Conservation (phyloP, 2,888 invertebrate genomes). For the Charanyca ferruginea region DNA sequence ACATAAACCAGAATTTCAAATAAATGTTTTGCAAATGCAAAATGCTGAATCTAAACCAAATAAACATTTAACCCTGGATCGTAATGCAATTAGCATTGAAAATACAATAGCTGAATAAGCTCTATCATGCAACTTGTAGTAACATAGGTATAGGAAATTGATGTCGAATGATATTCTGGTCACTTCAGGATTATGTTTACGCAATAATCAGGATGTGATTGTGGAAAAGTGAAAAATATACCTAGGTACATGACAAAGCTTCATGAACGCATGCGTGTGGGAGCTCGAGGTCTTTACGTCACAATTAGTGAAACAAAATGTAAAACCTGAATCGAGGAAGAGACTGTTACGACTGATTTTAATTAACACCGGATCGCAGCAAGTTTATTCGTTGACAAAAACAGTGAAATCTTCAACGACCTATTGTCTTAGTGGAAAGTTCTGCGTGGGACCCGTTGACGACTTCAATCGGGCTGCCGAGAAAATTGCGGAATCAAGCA, state of each 20-base stretch:
- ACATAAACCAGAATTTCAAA: conserved; percentile 6
- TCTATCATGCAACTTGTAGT: conserved; percentile 40
- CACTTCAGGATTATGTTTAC: conserved; percentile 50
- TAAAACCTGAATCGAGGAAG: conserved; percentile 77
- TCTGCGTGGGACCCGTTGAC: conserved; percentile 81
- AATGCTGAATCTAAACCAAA: conserved; percentile 12
- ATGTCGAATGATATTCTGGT: conserved; percentile 31
- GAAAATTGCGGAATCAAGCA: conserved; percentile 82
- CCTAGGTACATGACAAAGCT: conserved; percentile 49
- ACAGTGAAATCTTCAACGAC: conserved; percentile 88
- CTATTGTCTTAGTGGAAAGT: conserved; percentile 88
- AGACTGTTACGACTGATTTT: conserved; percentile 75
- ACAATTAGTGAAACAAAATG: conserved; percentile 68
- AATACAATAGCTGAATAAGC: conserved; percentile 38
- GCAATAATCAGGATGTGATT: conserved; percentile 58
- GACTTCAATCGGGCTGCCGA: conserved; percentile 73
- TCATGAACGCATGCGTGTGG: conserved; percentile 63
- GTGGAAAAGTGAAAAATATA: conserved; percentile 54
- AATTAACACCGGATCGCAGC: conserved; percentile 79
- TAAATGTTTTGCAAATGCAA: conserved; percentile 19
- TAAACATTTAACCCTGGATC: conserved; percentile 39
- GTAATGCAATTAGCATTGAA: conserved; percentile 46
- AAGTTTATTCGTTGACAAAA: conserved; percentile 84
- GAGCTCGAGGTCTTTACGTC: conserved; percentile 68
- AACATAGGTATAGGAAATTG: conserved; percentile 42